phyloP scores from a whole-genome alignment of 2,797 vertebrate species.

The Sternotherus odoratus region DNA sequence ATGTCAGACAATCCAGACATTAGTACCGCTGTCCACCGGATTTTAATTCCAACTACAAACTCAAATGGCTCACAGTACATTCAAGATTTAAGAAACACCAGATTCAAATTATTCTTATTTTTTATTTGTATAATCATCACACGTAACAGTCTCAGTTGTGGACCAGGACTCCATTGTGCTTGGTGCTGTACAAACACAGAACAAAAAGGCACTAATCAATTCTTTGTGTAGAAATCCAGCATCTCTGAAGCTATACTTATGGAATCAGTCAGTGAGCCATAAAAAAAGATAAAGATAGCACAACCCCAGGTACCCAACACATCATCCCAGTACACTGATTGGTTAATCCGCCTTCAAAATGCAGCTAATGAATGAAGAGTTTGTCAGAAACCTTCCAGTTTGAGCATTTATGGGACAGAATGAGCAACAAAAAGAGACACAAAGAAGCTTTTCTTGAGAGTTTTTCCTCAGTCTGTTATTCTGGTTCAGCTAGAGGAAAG shows the following conservation, averaged over 20 bases:
- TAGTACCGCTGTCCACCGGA: not conserved
- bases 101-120: not conserved
- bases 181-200: not conserved
- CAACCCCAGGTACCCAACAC: not conserved
- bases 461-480: not conserved
- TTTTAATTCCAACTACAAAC: not conserved
- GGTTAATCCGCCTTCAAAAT: not conserved
- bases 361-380: rapidly evolving
- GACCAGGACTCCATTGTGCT: not conserved
- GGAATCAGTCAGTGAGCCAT: not conserved
- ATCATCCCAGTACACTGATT: not conserved
- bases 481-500: not conserved
- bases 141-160: not conserved
- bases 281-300: not conserved
- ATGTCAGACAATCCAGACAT: slow-evolving; percentile 8
- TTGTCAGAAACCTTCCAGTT: not conserved
- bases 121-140: not conserved
- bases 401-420: not conserved
- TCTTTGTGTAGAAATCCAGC: not conserved
- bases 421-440: not conserved
- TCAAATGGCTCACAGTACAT: not conserved
- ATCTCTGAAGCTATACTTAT: not conserved
- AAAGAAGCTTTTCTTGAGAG: rapidly evolving
- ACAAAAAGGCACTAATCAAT: not conserved
- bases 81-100: not conserved